phyloP scores from a whole-genome alignment of 2,797 vertebrate genomes.

The Manis pentadactyla region DNA sequence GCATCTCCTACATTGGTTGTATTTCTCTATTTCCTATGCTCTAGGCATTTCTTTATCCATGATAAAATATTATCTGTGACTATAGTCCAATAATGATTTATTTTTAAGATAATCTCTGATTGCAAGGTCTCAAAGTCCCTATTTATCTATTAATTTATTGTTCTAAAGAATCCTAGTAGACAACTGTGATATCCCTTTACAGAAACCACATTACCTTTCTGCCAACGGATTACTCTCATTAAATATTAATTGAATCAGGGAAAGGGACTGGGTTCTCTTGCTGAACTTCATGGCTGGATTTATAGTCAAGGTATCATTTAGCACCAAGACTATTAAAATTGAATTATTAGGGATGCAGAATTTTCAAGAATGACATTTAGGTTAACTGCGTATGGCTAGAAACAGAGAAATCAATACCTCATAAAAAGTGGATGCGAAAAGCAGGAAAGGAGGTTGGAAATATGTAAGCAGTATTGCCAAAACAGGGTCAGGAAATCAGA shows the following conservation, averaged over 20 bases:
- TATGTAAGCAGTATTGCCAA: not conserved
- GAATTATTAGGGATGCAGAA: not conserved
- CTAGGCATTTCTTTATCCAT: not conserved
- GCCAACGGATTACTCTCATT: not conserved
- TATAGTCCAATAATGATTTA: not conserved
- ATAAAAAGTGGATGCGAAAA: not conserved
- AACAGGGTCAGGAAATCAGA: not conserved
- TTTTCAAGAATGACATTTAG: not conserved
- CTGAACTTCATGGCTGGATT: not conserved
- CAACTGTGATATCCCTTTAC: not conserved
- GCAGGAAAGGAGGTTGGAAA: not conserved
- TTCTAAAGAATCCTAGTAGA: not conserved
- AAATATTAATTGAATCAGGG: not conserved
- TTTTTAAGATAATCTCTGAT: not conserved
- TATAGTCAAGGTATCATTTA: not conserved
- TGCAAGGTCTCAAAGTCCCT: not conserved
- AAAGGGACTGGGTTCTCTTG: not conserved
- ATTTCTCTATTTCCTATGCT: not conserved
- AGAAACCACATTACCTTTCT: not conserved
- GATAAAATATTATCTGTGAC: constrained; percentile 5
- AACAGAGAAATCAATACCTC: not conserved
- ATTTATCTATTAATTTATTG: not conserved
- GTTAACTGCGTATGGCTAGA: not conserved
- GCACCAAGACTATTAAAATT: not conserved
- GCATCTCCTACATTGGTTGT: not conserved